A percentile compares a stretch with the other conserved stretches of the same genome.
phyloP scores from a whole-genome alignment of 2,797 vertebrate species.

The Catharus ustulatus region DNA sequence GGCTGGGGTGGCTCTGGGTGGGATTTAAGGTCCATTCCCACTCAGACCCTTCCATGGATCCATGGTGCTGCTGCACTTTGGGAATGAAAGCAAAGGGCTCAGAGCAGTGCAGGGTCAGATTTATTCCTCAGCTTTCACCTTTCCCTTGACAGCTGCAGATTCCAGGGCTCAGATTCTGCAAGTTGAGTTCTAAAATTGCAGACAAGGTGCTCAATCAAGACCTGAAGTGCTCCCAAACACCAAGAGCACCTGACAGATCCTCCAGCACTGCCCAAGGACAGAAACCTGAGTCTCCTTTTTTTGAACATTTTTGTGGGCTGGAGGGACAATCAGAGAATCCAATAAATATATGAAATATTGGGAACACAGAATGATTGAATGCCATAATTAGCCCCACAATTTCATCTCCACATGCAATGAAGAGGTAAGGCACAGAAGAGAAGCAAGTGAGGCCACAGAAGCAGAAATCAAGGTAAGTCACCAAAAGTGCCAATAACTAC shows the following conservation, averaged over 20 bases:
- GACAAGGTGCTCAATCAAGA: neutral
- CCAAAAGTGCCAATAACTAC: neutral
- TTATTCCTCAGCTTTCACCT: neutral
- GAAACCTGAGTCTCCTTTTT: neutral
- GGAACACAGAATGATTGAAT: neutral
- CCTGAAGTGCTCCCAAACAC: neutral
- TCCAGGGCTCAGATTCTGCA: neutral
- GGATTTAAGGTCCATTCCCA: fast-evolving
- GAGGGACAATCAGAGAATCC: neutral
- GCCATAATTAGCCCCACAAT: neutral
- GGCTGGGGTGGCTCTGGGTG: fast-evolving
- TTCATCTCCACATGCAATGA: neutral
- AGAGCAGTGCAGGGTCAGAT: neutral
- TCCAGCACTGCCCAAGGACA: neutral
- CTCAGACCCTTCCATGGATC: neutral
- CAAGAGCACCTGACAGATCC: neutral
- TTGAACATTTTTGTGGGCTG: neutral
- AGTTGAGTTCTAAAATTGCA: neutral
- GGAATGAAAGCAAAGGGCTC: neutral
- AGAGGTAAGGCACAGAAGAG: neutral
- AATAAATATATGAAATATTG: neutral
- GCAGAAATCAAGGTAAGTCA: neutral
- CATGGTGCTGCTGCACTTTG: neutral
- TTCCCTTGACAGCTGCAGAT: neutral
- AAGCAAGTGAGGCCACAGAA: neutral